A percentile compares a stretch with the other conserved stretches of the same genome.
These are phyloP conservation scores for Darwinula stevensoni DNA, from an alignment of 2,888 invertebrate genomes.

Conservation along the genomic window DNA sequence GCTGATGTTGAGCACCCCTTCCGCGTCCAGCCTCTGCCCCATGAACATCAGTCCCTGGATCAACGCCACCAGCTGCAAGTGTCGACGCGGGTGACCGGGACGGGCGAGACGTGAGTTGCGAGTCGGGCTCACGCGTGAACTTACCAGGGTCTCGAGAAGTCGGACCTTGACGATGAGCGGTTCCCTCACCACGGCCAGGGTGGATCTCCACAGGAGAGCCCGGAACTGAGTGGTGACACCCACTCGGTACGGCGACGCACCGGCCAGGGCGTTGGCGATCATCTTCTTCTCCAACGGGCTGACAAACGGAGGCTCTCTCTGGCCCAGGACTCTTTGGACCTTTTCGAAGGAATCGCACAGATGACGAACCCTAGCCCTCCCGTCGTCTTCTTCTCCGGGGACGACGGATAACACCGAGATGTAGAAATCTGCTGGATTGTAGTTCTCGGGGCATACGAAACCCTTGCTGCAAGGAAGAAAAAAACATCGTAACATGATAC, in stretches of 20 bases:
- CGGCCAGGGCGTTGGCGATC: not conserved
- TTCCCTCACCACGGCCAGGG: slow-evolving; percentile 61
- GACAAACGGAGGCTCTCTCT: not conserved
- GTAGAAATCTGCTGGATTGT: slow-evolving; percentile 78
- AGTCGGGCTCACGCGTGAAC: too few relatives aligned
- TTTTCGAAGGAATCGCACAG: slow-evolving; percentile 43
- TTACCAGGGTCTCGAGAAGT: slow-evolving; percentile 57
- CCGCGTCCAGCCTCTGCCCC: slow-evolving; percentile 13
- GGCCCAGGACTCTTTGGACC: slow-evolving; percentile 19
- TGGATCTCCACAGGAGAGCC: slow-evolving; percentile 67
- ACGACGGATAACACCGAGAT: slow-evolving; percentile 61
- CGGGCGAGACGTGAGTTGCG: too few relatives aligned
- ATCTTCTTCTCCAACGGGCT: too few relatives aligned
- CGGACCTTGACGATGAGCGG: slow-evolving; percentile 67
- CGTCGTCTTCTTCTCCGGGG: slow-evolving; percentile 49
- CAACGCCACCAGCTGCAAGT: slow-evolving; percentile 9
- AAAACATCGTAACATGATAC: too few relatives aligned
- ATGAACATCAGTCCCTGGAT: slow-evolving; percentile 18
- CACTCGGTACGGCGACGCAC: slow-evolving; percentile 37
- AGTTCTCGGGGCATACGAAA: too few relatives aligned
- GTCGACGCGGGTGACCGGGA: too few relatives aligned
- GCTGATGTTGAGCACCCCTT: slow-evolving; percentile 17
- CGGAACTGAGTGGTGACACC: slow-evolving; percentile 62
- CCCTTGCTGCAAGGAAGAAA: too few relatives aligned
- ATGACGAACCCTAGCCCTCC: slow-evolving; percentile 40